These are phyloP conservation scores for Trachymyrmex cornetzi DNA, from an alignment of 1,140 invertebrate species.

Conservation along the genomic window DNA sequence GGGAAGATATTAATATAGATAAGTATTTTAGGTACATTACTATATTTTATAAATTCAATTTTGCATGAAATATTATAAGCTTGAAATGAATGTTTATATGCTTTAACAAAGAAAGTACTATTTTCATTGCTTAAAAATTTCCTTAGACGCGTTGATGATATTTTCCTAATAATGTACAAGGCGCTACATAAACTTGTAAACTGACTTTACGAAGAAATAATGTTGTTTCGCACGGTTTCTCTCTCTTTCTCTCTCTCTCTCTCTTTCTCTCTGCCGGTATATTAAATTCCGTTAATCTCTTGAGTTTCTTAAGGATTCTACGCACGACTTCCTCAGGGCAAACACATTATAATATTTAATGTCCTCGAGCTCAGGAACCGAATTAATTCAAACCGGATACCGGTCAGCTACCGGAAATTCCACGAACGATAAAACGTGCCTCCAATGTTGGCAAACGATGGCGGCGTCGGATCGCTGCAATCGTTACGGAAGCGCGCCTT, in stretches of 20 bases:
- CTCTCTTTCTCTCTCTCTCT: too few relatives aligned
- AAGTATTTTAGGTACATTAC: neutral
- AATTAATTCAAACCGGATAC: slow-evolving; percentile 75
- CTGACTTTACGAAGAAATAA: neutral
- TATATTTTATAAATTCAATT: slow-evolving; percentile 23
- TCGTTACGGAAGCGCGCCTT: slow-evolving; percentile 47
- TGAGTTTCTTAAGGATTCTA: slow-evolving; percentile 67
- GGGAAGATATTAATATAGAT: slow-evolving; percentile 11
- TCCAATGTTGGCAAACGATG: slow-evolving; percentile 12
- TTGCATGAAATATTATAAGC: neutral
- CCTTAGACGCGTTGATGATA: neutral
- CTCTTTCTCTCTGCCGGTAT: neutral
- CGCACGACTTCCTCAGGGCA: slow-evolving; percentile 50
- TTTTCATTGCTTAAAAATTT: neutral
- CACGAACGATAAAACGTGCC: slow-evolving; percentile 55
- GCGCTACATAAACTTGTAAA: neutral
- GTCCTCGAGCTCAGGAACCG: slow-evolving; percentile 56
- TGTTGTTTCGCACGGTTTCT: neutral
- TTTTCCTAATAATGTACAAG: slow-evolving; percentile 3
- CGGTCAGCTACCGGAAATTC: slow-evolving; percentile 72
- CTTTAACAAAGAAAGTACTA: neutral
- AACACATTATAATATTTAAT: slow-evolving; percentile 72
- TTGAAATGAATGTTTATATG: slow-evolving; percentile 9
- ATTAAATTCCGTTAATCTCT: slow-evolving; percentile 66
- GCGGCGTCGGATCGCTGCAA: slow-evolving; percentile 26